Percentiles rank a stretch among this genome's conserved stretches.
These are phyloP conservation scores for Venusia cambrica DNA, from an alignment of 2,888 invertebrate genomes.

Conservation along the genomic window DNA sequence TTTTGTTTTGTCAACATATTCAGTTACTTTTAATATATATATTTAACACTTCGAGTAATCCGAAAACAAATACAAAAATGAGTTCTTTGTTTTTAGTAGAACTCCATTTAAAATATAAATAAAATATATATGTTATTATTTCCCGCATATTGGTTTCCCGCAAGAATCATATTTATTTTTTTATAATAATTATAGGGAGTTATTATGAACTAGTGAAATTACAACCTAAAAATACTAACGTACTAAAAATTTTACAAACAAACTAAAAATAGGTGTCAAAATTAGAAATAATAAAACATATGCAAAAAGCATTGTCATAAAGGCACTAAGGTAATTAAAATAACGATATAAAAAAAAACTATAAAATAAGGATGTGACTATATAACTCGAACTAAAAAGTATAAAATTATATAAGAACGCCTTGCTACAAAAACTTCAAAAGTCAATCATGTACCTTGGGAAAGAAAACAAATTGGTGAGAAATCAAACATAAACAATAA, in stretches of 20 bases:
- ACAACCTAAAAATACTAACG: conserved; percentile 15
- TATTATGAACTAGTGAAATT: conserved; percentile 7
- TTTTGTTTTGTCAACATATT: too few species aligned
- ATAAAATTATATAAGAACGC: conserved; percentile 33
- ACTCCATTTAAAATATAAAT: too few species aligned
- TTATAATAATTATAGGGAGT: conserved; percentile 10
- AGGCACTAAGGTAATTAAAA: conserved; percentile 13
- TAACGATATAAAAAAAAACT: conserved; percentile 29
- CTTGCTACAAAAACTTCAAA: conserved; percentile 44
- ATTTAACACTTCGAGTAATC: too few species aligned
- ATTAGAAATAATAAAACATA: conserved; percentile 18
- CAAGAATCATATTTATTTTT: too few species aligned
- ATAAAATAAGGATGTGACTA: conserved; percentile 66
- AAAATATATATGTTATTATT: too few species aligned
- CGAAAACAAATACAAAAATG: too few species aligned
- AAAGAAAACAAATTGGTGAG: conserved; percentile 37
- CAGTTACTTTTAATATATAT: too few species aligned
- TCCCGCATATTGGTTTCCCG: too few species aligned
- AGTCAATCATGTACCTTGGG: conserved; percentile 75
- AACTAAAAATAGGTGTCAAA: background rate
- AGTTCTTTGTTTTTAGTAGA: too few species aligned
- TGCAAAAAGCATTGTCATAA: conserved; percentile 12
- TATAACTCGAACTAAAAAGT: conserved; percentile 41
- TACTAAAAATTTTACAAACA: conserved; percentile 9
- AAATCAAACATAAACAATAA: conserved; percentile 29